Evolutionary conservation across 2,797 vertebrate genomes (phyloP).

Genomic region (Zenarchopterus dispar): DNA sequence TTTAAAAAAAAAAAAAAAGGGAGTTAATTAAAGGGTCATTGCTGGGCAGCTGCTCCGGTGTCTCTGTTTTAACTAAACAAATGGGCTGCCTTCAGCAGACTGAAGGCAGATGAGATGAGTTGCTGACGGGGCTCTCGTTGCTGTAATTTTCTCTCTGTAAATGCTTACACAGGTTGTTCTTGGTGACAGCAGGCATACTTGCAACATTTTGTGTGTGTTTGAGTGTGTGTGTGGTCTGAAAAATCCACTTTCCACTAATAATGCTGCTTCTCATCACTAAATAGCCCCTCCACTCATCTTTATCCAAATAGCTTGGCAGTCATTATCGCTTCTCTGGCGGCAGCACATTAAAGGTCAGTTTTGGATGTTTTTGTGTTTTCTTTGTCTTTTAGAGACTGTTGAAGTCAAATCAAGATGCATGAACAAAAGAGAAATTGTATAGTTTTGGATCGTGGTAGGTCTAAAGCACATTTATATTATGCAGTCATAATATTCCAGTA

Average conservation of each 20-base stretch:
- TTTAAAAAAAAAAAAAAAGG: conserved; percentile 58
- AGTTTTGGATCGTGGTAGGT: too few species aligned
- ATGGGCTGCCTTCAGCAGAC: conserved; percentile 78
- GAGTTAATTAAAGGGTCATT: conserved; percentile 65
- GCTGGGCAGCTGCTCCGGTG: conserved; percentile 43
- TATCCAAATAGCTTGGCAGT: conserved; percentile 29
- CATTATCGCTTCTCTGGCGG: too few species aligned
- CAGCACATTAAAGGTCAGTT: too few species aligned
- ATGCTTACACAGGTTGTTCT: conserved; percentile 31
- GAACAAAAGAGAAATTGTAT: too few species aligned
- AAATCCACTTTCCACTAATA: conserved; percentile 48
- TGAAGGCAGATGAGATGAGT: conserved; percentile 67
- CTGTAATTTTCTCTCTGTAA: conserved; percentile 69
- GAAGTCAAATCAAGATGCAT: too few species aligned
- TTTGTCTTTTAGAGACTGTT: too few species aligned
- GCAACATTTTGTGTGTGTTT: conserved; percentile 13
- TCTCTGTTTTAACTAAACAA: conserved; percentile 49
- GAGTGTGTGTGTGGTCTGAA: conserved; percentile 49
- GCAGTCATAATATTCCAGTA: too few species aligned
- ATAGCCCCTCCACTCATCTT: conserved; percentile 54
- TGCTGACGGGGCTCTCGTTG: conserved; percentile 82
- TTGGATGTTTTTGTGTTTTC: not conserved
- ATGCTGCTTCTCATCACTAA: conserved; percentile 60
- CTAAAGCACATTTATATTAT: too few species aligned
- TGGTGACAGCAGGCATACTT: conserved; percentile 16